phyloP scores from a whole-genome alignment of 53 echinoderm and acorn worm species.

The Holothuria leucospilota region DNA sequence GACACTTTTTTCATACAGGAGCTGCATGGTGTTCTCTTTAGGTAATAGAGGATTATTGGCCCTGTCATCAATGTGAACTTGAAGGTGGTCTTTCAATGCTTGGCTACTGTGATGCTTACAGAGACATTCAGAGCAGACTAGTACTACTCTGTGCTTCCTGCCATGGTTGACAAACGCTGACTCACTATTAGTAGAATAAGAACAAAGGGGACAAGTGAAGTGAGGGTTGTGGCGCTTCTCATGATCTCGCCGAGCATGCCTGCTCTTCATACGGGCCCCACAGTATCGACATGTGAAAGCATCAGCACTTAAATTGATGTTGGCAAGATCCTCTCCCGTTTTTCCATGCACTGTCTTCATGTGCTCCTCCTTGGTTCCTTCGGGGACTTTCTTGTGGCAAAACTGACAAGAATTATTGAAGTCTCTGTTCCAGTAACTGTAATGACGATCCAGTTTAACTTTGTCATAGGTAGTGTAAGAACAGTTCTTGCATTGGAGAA shows the following conservation, averaged over 20 bases:
- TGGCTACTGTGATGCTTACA: constrained; percentile 36
- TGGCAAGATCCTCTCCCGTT: constrained; percentile 23
- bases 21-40: neutral
- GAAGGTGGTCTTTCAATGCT: constrained; percentile 21
- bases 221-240: constrained; percentile 42
- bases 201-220: constrained; percentile 21
- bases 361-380: constrained; percentile 42
- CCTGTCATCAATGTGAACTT: constrained; percentile 1
- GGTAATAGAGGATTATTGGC: too few relatives aligned
- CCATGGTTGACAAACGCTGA: constrained; percentile 40
- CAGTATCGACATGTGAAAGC: constrained; percentile 45
- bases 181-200: neutral
- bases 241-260: constrained; percentile 37
- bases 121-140: constrained; percentile 37
- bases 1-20: constrained; percentile 38
- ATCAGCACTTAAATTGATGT: constrained; percentile 37
- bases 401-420: constrained; percentile 41
- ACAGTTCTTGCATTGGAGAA: constrained; percentile 9
- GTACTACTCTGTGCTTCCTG: neutral
- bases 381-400: constrained; percentile 29
- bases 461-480: constrained; percentile 33
- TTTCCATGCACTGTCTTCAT: constrained; percentile 37
- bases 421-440: constrained; percentile 40
- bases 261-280: constrained; percentile 27
- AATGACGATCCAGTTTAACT: constrained; percentile 33